These are phyloP conservation scores for Limnephilus marmoratus DNA, from an alignment of 2,888 invertebrate species.

Conservation along the genomic window DNA sequence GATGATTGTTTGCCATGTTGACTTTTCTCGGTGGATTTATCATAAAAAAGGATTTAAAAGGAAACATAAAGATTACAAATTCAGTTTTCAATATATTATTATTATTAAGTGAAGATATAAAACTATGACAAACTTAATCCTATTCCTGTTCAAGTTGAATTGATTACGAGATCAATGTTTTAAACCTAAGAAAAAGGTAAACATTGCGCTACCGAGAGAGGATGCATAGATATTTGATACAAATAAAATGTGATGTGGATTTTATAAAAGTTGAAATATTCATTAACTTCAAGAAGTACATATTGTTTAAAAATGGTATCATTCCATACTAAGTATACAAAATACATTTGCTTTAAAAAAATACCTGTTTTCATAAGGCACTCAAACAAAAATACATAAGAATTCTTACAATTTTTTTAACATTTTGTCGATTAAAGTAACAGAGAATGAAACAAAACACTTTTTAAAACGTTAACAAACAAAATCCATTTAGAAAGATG, in stretches of 20 bases:
- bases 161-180: conserved; percentile 24
- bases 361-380: conserved; percentile 42
- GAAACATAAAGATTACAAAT: neutral
- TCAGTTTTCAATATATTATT: neutral
- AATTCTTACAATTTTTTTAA: neutral
- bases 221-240: neutral
- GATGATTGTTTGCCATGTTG: neutral
- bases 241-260: conserved; percentile 10
- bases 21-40: neutral
- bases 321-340: conserved; percentile 13
- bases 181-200: conserved; percentile 17
- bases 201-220: conserved; percentile 11
- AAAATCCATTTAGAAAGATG: neutral
- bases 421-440: neutral
- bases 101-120: neutral
- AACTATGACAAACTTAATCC: neutral
- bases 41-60: neutral
- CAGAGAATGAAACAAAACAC: conserved; percentile 3
- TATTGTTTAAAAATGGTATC: conserved; percentile 23
- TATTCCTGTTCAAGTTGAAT: conserved; percentile 5
- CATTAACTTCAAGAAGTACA: neutral
- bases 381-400: conserved; percentile 31
- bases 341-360: conserved; percentile 15
- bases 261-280: neutral
- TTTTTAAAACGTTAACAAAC: neutral